Percentiles rank a stretch among this genome's conserved stretches.
These are phyloP conservation scores for Varecia variegata DNA, from an alignment of 2,797 vertebrate species.

Conservation along the genomic window DNA sequence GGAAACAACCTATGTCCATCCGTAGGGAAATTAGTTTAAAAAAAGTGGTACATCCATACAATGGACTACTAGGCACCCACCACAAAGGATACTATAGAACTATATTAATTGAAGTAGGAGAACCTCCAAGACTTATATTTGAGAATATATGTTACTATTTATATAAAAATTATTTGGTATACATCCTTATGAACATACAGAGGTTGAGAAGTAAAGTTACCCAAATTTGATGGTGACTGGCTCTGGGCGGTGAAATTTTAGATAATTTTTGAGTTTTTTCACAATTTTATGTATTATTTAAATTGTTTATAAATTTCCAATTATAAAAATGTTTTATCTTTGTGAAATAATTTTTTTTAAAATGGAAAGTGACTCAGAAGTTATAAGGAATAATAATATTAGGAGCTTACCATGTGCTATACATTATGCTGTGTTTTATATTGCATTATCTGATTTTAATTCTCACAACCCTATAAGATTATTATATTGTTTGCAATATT, in stretches of 20 bases:
- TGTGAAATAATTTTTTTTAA: not conserved
- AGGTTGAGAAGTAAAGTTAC: not conserved
- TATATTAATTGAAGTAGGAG: not conserved
- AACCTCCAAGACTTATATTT: not conserved
- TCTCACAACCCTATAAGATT: not conserved
- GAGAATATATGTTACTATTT: not conserved
- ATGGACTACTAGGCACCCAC: not conserved
- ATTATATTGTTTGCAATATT: not conserved
- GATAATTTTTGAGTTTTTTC: not conserved
- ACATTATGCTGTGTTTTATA: not conserved
- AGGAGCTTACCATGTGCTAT: not conserved
- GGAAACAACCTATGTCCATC: not conserved
- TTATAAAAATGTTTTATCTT: conserved; percentile 17
- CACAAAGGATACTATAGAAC: not conserved
- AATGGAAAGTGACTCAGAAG: not conserved
- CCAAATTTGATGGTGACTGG: not conserved
- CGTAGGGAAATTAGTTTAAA: not conserved
- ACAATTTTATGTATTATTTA: not conserved
- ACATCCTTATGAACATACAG: not conserved
- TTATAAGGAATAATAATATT: not conserved
- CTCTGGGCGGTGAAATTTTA: not conserved
- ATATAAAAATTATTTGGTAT: not conserved
- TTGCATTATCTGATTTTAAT: not conserved
- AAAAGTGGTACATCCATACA: not conserved
- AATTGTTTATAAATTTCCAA: not conserved